phyloP scores from a whole-genome alignment of 2,113 vertebrate genomes.

The Lepisosteus osseus region DNA sequence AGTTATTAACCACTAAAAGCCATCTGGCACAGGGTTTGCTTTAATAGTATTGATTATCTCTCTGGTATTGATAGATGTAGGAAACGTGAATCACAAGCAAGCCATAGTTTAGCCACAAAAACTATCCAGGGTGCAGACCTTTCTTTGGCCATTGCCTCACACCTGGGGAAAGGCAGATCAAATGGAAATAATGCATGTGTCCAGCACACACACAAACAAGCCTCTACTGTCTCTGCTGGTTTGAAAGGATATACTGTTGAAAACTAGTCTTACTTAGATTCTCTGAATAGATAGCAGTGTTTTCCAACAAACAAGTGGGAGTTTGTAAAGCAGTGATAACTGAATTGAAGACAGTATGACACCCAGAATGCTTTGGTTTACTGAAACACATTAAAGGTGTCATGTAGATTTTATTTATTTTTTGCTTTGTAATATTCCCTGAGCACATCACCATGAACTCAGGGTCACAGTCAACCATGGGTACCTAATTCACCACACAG shows the following conservation, averaged over 20 bases:
- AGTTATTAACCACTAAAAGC: slow-evolving; percentile 5
- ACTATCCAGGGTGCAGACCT: no score
- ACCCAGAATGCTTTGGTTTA: neutral
- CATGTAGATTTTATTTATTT: no score
- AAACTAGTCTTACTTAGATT: neutral
- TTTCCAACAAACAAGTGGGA: slow-evolving; percentile 5
- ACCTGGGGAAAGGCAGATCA: no score
- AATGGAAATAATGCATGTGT: no score
- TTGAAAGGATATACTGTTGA: neutral
- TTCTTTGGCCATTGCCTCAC: no score
- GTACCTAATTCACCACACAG: neutral
- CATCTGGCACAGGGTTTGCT: neutral
- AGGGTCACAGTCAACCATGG: neutral
- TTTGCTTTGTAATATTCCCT: neutral
- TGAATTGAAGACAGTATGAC: neutral
- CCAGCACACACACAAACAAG: no score
- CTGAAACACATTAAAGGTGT: neutral
- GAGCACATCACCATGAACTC: neutral
- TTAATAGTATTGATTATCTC: slow-evolving; percentile 8
- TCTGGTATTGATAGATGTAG: neutral
- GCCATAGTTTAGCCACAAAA: no score
- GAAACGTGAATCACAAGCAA: neutral
- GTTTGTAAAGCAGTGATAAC: neutral
- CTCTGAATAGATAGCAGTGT: neutral
- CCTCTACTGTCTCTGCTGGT: neutral